Evolutionary conservation across 23 tunicate species (phyloP), one percentile per base, ranked within the genome.

Genomic region (Trididemnum nubilum): DNA sequence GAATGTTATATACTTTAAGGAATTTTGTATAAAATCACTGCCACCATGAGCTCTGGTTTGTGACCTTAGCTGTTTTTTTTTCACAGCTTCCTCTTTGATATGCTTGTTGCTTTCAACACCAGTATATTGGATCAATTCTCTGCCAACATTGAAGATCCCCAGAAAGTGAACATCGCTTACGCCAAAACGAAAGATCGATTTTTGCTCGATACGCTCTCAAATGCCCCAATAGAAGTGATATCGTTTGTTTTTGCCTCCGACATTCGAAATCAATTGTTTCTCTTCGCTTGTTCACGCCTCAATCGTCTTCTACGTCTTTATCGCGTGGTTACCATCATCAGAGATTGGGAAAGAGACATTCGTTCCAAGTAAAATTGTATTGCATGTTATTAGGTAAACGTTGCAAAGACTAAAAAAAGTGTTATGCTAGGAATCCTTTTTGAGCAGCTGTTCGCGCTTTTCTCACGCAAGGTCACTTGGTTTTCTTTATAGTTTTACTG

Each of bases 21-120:
- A n/a, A n/a, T n/a, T n/a, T n/a, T n/a, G n/a, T n/a, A n/a, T n/a
- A n/a, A n/a, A n/a, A n/a, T n/a, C n/a, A n/a, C n/a, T n/a, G n/a
- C n/a, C n/a, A n/a, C n/a, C n/a, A n/a, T n/a, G n/a, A n/a, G n/a
- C n/a, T n/a, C n/a, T n/a, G n/a, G n/a, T n/a, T n/a, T n/a, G n/a
- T n/a, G n/a, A n/a, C n/a, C n/a, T n/a, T n/a, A n/a, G n/a, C n/a
- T n/a, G n/a, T 44, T 44, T 44, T 44, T 44, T 44, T 44, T 44
- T 44, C 15, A 44, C 54, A 93, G 98, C 86, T 93, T 93, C 80
- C 73, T 76, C 1, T 63, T 81, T 1, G 98, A 93, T 66, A 93
- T 93, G 98, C 28, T 93, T 65, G 49, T 93, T 24, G 24, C 77
- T 23, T 93, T 79, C 79, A 92, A 88, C 79, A 80, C 78, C 32